Evolutionary conservation across 1,140 invertebrate genomes (phyloP).

Genomic region (Ceratitis capitata): DNA sequence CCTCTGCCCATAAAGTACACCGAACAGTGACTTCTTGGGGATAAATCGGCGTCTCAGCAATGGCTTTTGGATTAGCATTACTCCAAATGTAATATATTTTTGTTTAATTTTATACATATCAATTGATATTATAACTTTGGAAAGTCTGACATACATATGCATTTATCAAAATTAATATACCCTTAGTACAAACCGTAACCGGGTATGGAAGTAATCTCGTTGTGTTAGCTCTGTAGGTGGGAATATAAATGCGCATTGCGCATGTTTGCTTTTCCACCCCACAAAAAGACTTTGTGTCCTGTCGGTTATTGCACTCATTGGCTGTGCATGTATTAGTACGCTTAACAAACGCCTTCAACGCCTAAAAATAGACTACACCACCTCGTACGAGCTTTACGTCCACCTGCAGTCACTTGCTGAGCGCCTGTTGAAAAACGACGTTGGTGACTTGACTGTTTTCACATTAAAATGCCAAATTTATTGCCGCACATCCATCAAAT

Average conservation of each 20-base stretch:
- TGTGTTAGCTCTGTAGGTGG: too few species aligned
- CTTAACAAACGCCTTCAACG: not conserved
- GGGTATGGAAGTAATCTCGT: too few species aligned
- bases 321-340: not conserved
- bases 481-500: conserved; percentile 43
- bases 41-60: too few species aligned
- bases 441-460: conserved; percentile 64
- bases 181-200: too few species aligned
- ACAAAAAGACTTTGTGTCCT: not conserved
- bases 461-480: conserved; percentile 63
- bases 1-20: too few species aligned
- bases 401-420: conserved; percentile 40
- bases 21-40: too few species aligned
- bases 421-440: conserved; percentile 56
- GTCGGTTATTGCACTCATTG: not conserved
- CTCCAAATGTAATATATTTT: too few species aligned
- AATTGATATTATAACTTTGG: not conserved
- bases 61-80: too few species aligned
- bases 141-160: too few species aligned
- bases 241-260: not conserved
- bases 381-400: not conserved
- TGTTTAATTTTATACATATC: too few species aligned
- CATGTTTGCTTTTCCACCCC: conserved; percentile 1
- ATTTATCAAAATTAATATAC: too few species aligned
- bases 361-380: not conserved